Evolutionary conservation across 2,888 invertebrate genomes (phyloP).

Genomic region (Selenia dentaria): DNA sequence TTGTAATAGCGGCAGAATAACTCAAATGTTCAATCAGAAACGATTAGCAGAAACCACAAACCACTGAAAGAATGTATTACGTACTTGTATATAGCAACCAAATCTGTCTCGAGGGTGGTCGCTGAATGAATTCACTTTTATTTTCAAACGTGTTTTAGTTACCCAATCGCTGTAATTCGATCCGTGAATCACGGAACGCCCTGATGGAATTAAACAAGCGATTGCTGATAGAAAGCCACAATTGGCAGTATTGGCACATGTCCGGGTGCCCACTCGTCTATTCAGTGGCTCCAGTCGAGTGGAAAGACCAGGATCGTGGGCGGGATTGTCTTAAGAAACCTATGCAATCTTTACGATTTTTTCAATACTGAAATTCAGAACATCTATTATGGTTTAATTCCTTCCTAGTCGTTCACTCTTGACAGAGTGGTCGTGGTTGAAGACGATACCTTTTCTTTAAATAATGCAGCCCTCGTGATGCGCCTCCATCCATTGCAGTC

Average conservation of each 20-base stretch:
- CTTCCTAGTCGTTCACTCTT: too few species aligned
- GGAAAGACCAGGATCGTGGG: constrained; percentile 70
- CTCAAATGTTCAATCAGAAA: constrained; percentile 8
- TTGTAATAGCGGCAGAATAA: constrained; percentile 17
- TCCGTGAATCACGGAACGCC: constrained; percentile 50
- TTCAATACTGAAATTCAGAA: not conserved
- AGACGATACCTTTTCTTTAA: too few species aligned
- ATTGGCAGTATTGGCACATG: constrained; percentile 55
- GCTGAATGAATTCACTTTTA: constrained; percentile 28
- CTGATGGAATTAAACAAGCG: constrained; percentile 52
- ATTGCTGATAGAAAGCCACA: constrained; percentile 75
- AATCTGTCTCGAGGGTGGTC: constrained; percentile 18
- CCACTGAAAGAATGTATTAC: too few species aligned
- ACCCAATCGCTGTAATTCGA: constrained; percentile 28
- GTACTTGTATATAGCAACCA: not conserved
- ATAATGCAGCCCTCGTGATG: too few species aligned
- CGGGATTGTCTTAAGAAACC: constrained; percentile 50
- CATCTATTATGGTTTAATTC: too few species aligned
- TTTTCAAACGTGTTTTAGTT: constrained; percentile 23
- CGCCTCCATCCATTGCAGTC: too few species aligned
- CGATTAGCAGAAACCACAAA: constrained; percentile 13
- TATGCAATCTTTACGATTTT: constrained; percentile 12
- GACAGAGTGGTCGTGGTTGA: too few species aligned
- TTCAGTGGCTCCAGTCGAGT: constrained; percentile 55
- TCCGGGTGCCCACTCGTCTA: constrained; percentile 63